These are phyloP conservation scores for Pardosa pseudoannulata DNA, from an alignment of 2,888 invertebrate species.

Conservation along the genomic window DNA sequence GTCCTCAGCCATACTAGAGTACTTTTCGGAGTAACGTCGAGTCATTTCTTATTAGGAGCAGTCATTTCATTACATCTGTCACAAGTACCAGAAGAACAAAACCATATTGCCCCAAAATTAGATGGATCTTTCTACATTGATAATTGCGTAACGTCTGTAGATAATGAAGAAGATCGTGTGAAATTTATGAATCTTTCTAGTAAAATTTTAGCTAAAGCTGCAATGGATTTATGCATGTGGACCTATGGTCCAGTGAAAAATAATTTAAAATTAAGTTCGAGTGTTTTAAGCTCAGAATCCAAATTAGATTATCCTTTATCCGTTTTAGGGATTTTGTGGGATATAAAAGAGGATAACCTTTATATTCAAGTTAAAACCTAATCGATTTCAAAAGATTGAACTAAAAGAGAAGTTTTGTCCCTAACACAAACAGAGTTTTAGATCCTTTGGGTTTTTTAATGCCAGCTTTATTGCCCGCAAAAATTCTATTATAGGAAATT, in stretches of 20 bases:
- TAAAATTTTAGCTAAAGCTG: conserved; percentile 11
- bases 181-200: background rate
- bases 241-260: background rate
- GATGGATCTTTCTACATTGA: background rate
- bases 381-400: background rate
- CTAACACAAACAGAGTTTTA: background rate
- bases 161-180: background rate
- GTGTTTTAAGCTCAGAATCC: background rate
- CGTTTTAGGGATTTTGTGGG: background rate
- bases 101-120: background rate
- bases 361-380: background rate
- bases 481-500: conserved; percentile 17
- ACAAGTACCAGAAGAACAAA: background rate
- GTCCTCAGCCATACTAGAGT: background rate
- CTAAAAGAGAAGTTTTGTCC: background rate
- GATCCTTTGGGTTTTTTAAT: background rate
- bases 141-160: conserved; percentile 13
- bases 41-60: background rate
- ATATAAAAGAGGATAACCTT: background rate
- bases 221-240: conserved; percentile 13
- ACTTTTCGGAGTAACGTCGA: background rate
- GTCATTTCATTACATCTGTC: background rate
- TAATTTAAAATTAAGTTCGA: background rate
- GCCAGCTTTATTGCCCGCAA: background rate
- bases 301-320: background rate